Conservation (phyloP, 2,113 vertebrate species). For the Callorhinus ursinus region DNA sequence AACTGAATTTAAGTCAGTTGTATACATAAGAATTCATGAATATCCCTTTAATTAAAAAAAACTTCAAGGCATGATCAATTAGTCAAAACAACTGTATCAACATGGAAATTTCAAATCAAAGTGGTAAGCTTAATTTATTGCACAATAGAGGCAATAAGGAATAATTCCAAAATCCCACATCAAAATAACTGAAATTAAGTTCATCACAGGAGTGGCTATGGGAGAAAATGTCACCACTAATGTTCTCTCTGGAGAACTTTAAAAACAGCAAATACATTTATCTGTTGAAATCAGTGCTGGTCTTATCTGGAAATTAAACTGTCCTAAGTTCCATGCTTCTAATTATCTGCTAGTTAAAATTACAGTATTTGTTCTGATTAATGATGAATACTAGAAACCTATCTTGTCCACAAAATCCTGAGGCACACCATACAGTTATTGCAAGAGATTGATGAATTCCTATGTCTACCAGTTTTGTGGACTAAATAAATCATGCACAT, state of each 20-base stretch:
- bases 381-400: not conserved
- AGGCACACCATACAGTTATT: not conserved
- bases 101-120: slow-evolving; percentile 47
- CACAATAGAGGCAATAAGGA: slow-evolving; percentile 26
- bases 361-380: slow-evolving; percentile 19
- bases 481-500: not conserved
- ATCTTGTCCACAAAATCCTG: not conserved
- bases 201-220: not conserved
- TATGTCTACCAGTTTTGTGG: not conserved
- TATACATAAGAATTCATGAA: slow-evolving; percentile 17
- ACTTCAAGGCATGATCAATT: slow-evolving; percentile 44
- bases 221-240: slow-evolving; percentile 16
- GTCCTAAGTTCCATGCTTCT: not conserved
- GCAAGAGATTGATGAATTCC: not conserved
- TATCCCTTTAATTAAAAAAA: slow-evolving; percentile 52
- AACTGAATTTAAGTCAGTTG: not conserved
- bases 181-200: slow-evolving; percentile 53
- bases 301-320: slow-evolving; percentile 27
- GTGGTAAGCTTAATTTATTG: slow-evolving; percentile 20
- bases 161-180: slow-evolving; percentile 33
- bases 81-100: slow-evolving; percentile 38
- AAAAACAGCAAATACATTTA: slow-evolving; percentile 5
- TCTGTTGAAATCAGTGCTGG: not conserved
- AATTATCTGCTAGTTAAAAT: not conserved
- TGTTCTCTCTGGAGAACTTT: slow-evolving; percentile 4